Evolutionary conservation across 2,113 vertebrate species (phyloP).

Genomic region (Caracal caracal): DNA sequence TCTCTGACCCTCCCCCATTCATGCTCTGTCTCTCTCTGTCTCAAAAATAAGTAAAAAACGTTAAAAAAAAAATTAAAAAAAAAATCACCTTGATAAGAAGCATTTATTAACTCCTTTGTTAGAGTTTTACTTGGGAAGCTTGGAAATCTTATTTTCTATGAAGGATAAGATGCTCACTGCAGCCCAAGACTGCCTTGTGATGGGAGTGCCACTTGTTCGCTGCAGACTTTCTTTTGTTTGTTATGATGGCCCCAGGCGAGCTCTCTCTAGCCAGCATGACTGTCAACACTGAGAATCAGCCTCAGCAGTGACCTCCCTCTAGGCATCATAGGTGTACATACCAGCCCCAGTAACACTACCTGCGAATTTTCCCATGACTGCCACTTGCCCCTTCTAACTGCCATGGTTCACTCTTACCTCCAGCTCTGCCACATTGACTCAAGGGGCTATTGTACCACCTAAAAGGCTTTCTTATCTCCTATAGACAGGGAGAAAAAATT

Average conservation of each 20-base stretch:
- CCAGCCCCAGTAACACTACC: not conserved
- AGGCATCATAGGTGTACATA: not conserved
- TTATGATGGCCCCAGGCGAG: not conserved
- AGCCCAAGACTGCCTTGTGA: not conserved
- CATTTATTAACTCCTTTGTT: not conserved
- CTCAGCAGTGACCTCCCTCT: not conserved
- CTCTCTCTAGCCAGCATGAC: not conserved
- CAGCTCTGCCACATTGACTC: not conserved
- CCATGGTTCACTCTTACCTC: not conserved
- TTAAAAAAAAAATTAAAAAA: no score
- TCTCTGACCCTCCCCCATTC: no score
- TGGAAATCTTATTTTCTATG: not conserved
- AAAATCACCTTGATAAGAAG: not conserved
- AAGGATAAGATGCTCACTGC: not conserved
- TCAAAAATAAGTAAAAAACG: no score
- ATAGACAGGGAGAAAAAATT: not conserved
- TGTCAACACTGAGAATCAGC: not conserved
- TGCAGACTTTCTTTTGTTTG: not conserved
- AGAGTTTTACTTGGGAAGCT: not conserved
- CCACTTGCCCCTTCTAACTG: not conserved
- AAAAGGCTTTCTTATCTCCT: not conserved
- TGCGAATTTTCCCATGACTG: not conserved
- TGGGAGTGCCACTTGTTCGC: not conserved
- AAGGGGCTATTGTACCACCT: not conserved
- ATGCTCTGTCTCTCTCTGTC: no score